phyloP scores from a whole-genome alignment of 2,113 vertebrate species.

The Balaenoptera acutorostrata region DNA sequence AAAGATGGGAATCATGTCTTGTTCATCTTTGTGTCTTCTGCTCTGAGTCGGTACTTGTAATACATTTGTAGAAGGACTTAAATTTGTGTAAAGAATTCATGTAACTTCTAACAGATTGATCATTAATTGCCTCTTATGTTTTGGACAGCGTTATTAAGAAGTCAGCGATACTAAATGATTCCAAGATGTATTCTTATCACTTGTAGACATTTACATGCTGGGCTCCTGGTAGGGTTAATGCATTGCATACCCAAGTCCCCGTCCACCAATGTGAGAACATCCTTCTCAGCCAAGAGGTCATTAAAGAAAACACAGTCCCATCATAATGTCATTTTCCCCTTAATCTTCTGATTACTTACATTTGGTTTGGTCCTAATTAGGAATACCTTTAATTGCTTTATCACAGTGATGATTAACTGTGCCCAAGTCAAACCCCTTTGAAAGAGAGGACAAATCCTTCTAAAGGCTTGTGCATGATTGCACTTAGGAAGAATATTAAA shows the following conservation, averaged over 20 bases:
- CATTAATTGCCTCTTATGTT: neutral
- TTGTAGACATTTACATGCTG: conserved; percentile 18
- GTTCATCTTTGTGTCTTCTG: neutral
- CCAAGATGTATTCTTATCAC: neutral
- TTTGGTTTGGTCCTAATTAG: conserved; percentile 69
- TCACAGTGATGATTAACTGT: conserved; percentile 67
- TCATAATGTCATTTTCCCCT: conserved; percentile 67
- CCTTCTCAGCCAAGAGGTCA: conserved; percentile 53
- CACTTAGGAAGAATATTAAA: neutral
- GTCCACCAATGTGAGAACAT: neutral
- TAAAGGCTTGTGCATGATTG: conserved; percentile 8
- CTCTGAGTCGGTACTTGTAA: neutral
- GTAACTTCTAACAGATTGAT: neutral
- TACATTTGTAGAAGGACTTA: neutral
- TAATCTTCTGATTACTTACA: conserved; percentile 73
- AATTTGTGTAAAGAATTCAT: neutral
- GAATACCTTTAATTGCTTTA: conserved; percentile 73
- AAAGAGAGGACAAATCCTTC: conserved; percentile 40
- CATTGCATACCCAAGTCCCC: neutral
- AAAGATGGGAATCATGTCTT: neutral
- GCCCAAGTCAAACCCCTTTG: conserved; percentile 57
- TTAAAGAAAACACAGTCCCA: conserved; percentile 37
- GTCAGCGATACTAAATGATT: neutral
- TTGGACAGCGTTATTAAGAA: neutral
- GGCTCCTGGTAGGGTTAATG: conserved; percentile 27